Conservation (phyloP, 2,888 invertebrate genomes). For the Drosophila multiciliata region DNA sequence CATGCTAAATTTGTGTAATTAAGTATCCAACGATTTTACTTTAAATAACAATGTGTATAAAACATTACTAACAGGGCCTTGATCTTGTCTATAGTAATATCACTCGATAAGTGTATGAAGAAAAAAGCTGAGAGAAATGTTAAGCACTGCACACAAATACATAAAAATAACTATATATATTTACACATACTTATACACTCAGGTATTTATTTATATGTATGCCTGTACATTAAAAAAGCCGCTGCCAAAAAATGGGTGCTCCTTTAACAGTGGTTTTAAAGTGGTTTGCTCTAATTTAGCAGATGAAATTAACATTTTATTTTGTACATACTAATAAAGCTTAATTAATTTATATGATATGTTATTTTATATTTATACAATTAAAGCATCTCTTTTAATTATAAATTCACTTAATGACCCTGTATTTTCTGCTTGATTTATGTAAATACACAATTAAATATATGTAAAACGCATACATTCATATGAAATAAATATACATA, state of each 20-base stretch:
- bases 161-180: background rate
- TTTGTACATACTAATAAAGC: too few species aligned
- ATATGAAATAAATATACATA: background rate
- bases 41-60: conserved; percentile 1
- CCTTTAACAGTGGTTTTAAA: background rate
- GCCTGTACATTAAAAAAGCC: background rate
- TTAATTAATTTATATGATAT: background rate
- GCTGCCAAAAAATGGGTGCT: conserved; percentile 8
- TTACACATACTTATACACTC: conserved; percentile 1
- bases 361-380: background rate
- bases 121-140: conserved; percentile 29
- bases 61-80: conserved; percentile 52
- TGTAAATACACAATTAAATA: conserved; percentile 9
- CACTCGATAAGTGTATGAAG: conserved; percentile 35
- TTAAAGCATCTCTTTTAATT: background rate
- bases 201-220: conserved; percentile 8
- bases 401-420: background rate
- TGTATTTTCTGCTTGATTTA: conserved; percentile 9
- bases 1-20: conserved; percentile 41
- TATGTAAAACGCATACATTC: conserved; percentile 3
- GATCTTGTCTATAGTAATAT: conserved; percentile 53
- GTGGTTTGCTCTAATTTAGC: background rate
- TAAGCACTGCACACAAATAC: background rate
- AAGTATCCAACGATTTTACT: background rate
- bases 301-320: background rate